Percentiles rank a stretch among this genome's conserved stretches.
phyloP scores from a whole-genome alignment of 1,140 invertebrate species.

The Dolichoris vasculosae region DNA sequence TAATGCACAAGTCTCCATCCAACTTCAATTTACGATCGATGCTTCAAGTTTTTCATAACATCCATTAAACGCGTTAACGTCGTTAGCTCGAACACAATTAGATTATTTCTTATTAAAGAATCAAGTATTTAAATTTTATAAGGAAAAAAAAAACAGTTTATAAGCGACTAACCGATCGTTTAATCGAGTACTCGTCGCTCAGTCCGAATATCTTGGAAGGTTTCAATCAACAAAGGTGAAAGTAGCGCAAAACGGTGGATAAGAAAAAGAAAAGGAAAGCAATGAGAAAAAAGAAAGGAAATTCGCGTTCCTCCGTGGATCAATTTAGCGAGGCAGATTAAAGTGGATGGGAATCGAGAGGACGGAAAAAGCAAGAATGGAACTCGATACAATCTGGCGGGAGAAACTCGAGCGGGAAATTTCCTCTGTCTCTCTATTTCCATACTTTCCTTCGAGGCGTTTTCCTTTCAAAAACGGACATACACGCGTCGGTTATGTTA shows the following conservation, averaged over 20 bases:
- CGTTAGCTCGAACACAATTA: not conserved
- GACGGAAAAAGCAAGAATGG: not conserved
- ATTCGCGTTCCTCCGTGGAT: not conserved
- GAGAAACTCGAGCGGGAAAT: slow-evolving; percentile 51
- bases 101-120: not conserved
- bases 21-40: not conserved
- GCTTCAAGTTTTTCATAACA: not conserved
- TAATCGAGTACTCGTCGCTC: not conserved
- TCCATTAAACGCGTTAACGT: not conserved
- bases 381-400: not conserved
- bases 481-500: not conserved
- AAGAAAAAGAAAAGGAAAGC: not conserved
- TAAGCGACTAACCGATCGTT: not conserved
- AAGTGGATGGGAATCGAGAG: not conserved
- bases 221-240: not conserved
- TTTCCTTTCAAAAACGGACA: not conserved
- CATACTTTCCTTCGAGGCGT: not conserved
- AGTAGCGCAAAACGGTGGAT: not conserved
- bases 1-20: no score
- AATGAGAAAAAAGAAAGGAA: not conserved
- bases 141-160: not conserved
- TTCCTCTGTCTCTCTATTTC: slow-evolving; percentile 53
- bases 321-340: slow-evolving; percentile 1
- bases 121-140: not conserved
- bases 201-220: not conserved